Base-by-base conservation (phyloP, 2,888 invertebrate genomes). In the Drosophila kambysellisi region DNA sequence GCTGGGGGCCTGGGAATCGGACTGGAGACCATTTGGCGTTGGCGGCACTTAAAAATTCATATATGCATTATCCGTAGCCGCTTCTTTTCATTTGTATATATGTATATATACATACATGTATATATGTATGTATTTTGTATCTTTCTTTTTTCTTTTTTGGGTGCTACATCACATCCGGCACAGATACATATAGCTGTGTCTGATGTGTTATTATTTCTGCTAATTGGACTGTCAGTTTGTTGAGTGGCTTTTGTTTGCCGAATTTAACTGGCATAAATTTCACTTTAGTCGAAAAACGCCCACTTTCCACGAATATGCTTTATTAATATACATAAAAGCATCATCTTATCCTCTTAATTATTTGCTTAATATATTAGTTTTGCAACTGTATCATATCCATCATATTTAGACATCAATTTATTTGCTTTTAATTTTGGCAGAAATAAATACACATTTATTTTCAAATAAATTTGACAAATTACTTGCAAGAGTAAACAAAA, bases 191-290 rank as follows among this genome's bases (percentile, higher is more conserved):
- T 70, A 64, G 59, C 32, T 46, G 37, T 61, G 33, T 33, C 54
- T 25, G 46, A 29, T 74, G 61, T 88, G 73, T 68, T 81, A 75
- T 83, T 80, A 82, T 83, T 83, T 84, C 72, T 91, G 91, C 91
- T 91, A 91, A 91, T 91, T 91, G 90, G 92, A 81, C 87, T 91
- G 91, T 90, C 91, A 90, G 83, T 71, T 86, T 61, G 76, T 48
- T 56, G 64, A 58, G 57, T 70, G 72, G 43, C 70, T 62, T 78
- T 89, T 77, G 82, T 83, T 76, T 79, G 75, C 69, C 53, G 67
- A 70, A 79, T 74, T 84, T 74, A 73, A 81, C 78, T 84, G 80
- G 81, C 88, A 91, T 91, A 88, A 89, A 90, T 91, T 89, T 89
- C 83, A 90, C 86, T 90, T 91, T 81, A 81, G 64, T 67, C 77